Conservation (phyloP, 2,888 invertebrate genomes). For the Calliopum simillimum region DNA sequence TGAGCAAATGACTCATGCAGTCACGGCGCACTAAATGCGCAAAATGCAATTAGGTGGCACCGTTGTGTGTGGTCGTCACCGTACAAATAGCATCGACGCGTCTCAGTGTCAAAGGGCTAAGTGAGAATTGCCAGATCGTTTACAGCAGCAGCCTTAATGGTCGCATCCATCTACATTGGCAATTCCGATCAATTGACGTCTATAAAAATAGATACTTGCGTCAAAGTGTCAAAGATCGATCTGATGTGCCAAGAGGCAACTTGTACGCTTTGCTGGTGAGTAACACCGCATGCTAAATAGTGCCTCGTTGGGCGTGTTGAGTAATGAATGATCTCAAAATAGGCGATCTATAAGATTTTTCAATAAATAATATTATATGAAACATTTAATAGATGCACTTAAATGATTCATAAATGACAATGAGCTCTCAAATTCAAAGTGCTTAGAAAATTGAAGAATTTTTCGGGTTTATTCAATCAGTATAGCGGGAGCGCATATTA, state of each 20-base stretch:
- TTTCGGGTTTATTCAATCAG: too few species aligned
- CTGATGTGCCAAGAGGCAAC: neutral
- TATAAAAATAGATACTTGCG: neutral
- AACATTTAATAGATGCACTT: too few species aligned
- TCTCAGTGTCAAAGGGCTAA: slow-evolving; percentile 21
- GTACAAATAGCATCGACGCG: neutral
- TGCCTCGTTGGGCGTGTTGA: too few species aligned
- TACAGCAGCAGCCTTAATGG: neutral
- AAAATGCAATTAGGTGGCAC: slow-evolving; percentile 13
- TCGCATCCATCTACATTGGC: neutral
- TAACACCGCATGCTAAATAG: neutral
- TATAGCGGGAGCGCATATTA: too few species aligned
- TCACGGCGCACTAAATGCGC: neutral
- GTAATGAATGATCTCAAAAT: too few species aligned
- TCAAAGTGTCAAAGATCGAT: slow-evolving; percentile 11
- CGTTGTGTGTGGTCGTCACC: slow-evolving; percentile 16
- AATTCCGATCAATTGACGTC: neutral
- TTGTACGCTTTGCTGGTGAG: neutral
- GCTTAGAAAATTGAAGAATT: too few species aligned
- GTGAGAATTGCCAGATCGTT: slow-evolving; percentile 6
- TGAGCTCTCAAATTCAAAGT: too few species aligned
- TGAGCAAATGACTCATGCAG: slow-evolving; percentile 20
- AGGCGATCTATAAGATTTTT: too few species aligned
- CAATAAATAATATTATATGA: too few species aligned
- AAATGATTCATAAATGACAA: too few species aligned